These are phyloP conservation scores for Drosophila paramelanica DNA, from an alignment of 2,888 invertebrate genomes.

Conservation along the genomic window DNA sequence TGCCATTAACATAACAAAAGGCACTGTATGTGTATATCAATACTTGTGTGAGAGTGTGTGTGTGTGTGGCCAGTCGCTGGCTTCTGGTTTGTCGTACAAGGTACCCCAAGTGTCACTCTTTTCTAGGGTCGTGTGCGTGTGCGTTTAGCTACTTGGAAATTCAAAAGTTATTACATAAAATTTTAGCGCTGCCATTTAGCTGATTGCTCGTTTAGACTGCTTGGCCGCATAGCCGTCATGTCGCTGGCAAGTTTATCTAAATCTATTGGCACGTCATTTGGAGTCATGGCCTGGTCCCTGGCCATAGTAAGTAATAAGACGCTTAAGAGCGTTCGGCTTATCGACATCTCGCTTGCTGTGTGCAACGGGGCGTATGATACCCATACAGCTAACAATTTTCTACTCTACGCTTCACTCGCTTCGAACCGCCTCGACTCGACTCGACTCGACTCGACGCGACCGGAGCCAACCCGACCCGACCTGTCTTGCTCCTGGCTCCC, in stretches of 20 bases:
- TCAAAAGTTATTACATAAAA: slow-evolving; percentile 81
- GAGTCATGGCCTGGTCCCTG: slow-evolving; percentile 36
- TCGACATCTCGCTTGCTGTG: slow-evolving; percentile 61
- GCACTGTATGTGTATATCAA: slow-evolving; percentile 23
- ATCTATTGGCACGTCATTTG: slow-evolving; percentile 70
- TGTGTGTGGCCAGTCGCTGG: slow-evolving; percentile 33
- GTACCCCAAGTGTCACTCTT: slow-evolving; percentile 56
- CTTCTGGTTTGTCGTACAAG: slow-evolving; percentile 50
- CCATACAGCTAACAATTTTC: slow-evolving; percentile 60
- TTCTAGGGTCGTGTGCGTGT: slow-evolving; percentile 17
- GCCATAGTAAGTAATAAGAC: slow-evolving; percentile 58
- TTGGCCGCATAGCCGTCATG: slow-evolving; percentile 25
- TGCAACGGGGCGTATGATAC: slow-evolving; percentile 75
- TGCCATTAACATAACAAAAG: slow-evolving; percentile 78
- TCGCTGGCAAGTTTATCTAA: slow-evolving; percentile 63
- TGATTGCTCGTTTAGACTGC: slow-evolving; percentile 70
- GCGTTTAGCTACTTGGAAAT: slow-evolving; percentile 68
- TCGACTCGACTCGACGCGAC: slow-evolving; percentile 4
- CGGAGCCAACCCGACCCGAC: background rate
- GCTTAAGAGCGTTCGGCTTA: slow-evolving; percentile 68
- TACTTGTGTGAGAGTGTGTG: slow-evolving; percentile 12
- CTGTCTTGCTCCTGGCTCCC: slow-evolving; percentile 10
- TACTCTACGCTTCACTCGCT: slow-evolving; percentile 36
- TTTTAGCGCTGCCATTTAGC: slow-evolving; percentile 78
- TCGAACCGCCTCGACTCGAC: slow-evolving; percentile 1